phyloP scores from a whole-genome alignment of 2,888 invertebrate genomes.

The Drosophila barbarae region DNA sequence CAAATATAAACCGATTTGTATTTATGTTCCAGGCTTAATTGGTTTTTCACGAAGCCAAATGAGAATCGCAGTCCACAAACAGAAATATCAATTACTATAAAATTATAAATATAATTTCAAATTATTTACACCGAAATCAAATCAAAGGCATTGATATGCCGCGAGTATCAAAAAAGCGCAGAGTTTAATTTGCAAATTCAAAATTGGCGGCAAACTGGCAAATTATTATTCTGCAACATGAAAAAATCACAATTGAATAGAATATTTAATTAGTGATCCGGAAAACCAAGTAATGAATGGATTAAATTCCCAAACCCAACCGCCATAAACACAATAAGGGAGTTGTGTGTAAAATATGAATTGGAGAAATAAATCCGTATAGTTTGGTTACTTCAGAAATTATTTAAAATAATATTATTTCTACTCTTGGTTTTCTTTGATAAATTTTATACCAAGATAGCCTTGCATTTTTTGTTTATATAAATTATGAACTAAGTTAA shows the following conservation, averaged over 20 bases:
- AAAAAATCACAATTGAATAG: constrained; percentile 3
- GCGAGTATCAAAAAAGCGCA: constrained; percentile 9
- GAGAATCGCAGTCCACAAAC: constrained; percentile 13
- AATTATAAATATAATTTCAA: constrained; percentile 51
- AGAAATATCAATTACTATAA: constrained; percentile 52
- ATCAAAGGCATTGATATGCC: constrained; percentile 31
- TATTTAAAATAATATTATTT: no score
- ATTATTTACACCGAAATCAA: constrained; percentile 47
- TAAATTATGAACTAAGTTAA: background rate
- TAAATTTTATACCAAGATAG: background rate
- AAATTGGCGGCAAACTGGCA: constrained; percentile 8
- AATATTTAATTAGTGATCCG: constrained; percentile 28
- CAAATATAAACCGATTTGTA: constrained; percentile 42
- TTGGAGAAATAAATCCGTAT: background rate
- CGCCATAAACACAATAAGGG: background rate
- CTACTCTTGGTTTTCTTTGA: no score
- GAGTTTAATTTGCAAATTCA: constrained; percentile 36
- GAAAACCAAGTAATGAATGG: background rate
- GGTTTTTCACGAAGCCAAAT: constrained; percentile 31
- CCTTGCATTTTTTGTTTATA: background rate
- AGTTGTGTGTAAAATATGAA: background rate
- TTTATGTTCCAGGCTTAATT: constrained; percentile 48
- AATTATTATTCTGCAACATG: constrained; percentile 1
- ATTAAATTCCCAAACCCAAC: background rate
- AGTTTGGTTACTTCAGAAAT: background rate